Percentiles rank a stretch among this genome's conserved stretches.
Conservation (phyloP, 1,140 invertebrate genomes). For the Pectinophora gossypiella region DNA sequence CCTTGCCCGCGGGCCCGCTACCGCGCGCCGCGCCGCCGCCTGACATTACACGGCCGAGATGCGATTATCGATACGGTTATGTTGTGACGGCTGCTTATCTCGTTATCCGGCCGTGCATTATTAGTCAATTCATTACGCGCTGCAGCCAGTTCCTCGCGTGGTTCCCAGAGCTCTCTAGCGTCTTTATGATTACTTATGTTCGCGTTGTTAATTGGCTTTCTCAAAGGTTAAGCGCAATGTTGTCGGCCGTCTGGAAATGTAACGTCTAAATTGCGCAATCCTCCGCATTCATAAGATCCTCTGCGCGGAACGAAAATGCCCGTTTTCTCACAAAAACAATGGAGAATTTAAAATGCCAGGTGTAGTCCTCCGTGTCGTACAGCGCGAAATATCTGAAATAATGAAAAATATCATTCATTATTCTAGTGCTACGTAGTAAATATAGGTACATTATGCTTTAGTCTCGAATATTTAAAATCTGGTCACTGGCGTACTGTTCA, state of each 20-base stretch:
- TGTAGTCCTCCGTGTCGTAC: conserved; percentile 15
- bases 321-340: conserved; percentile 45
- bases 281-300: conserved; percentile 34
- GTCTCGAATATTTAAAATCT: too few species aligned
- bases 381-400: conserved; percentile 25
- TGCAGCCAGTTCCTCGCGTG: conserved; percentile 4
- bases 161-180: conserved; percentile 31
- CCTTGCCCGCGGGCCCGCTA: conserved; percentile 21
- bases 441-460: too few species aligned
- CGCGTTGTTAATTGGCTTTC: conserved; percentile 38
- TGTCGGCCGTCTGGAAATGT: conserved; percentile 23
- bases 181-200: conserved; percentile 23
- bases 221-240: conserved; percentile 25
- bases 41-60: conserved; percentile 51
- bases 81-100: conserved; percentile 54
- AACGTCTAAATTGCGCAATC: conserved; percentile 35
- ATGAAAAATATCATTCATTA: neutral
- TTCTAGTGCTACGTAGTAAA: too few species aligned
- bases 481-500: too few species aligned
- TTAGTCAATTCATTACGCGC: conserved; percentile 40
- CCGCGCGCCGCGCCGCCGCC: conserved; percentile 32
- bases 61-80: conserved; percentile 61
- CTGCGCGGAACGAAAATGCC: conserved; percentile 36
- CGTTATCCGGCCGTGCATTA: conserved; percentile 37
- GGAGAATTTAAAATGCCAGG: conserved; percentile 33